Conservation (phyloP, 2,888 invertebrate species). For the Byasa hedistus region DNA sequence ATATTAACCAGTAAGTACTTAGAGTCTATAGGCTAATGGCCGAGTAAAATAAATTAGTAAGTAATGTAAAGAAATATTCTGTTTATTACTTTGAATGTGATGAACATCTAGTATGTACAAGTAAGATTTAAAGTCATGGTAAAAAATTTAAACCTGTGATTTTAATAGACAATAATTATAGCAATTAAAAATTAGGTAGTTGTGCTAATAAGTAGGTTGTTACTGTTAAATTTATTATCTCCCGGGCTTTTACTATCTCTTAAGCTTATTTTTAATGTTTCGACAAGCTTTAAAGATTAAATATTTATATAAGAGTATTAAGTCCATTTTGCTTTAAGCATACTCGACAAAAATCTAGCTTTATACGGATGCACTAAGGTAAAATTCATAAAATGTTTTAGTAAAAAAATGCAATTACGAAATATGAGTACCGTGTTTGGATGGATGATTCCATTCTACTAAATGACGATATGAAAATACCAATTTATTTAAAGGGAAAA, state of each 20-base stretch:
- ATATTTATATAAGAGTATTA: neutral
- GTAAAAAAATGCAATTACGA: neutral
- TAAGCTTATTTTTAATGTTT: neutral
- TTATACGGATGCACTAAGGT: neutral
- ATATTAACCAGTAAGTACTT: neutral
- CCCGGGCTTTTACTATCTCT: neutral
- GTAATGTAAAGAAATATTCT: neutral
- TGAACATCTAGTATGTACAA: neutral
- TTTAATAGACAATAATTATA: neutral
- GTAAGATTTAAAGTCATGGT: neutral
- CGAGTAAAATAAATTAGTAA: neutral
- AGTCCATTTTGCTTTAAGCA: neutral
- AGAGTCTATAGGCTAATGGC: neutral
- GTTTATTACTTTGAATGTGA: neutral
- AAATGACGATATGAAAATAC: neutral
- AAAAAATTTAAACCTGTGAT: neutral
- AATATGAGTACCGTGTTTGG: neutral
- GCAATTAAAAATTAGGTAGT: neutral
- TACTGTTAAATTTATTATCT: too few species aligned
- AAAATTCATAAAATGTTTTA: neutral
- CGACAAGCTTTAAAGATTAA: neutral
- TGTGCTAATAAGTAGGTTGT: too few species aligned
- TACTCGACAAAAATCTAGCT: neutral
- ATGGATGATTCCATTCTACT: slow-evolving; percentile 1
- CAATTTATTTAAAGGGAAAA: neutral